A percentile compares a stretch with the other conserved stretches of the same genome.
Evolutionary conservation across 1,140 invertebrate genomes (phyloP).

Genomic region (Macrobrachium rosenbergii): DNA sequence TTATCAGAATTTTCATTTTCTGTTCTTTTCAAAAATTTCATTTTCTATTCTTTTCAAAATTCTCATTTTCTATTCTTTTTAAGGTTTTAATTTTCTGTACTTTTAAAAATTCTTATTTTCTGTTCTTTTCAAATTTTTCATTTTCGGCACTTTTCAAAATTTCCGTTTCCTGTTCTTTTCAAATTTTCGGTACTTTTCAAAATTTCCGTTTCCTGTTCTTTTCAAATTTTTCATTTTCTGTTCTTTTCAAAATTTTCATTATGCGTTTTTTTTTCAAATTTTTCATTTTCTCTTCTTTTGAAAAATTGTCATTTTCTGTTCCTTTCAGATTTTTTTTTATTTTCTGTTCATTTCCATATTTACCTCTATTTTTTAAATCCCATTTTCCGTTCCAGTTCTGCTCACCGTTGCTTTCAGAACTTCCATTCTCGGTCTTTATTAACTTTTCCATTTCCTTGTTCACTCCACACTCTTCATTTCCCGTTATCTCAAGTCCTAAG

Average conservation of each 20-base stretch:
- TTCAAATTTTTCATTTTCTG: not conserved
- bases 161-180: no score
- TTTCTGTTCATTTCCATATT: not conserved
- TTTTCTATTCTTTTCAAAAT: not conserved
- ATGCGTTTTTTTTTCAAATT: not conserved
- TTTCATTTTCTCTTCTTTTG: not conserved
- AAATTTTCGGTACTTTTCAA: not conserved
- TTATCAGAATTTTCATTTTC: not conserved
- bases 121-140: no score
- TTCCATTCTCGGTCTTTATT: not conserved
- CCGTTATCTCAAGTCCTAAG: not conserved
- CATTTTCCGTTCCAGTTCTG: not conserved
- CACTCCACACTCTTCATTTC: not conserved
- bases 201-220: no score
- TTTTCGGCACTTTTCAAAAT: no score
- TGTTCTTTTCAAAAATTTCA: not conserved
- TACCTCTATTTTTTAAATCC: no score
- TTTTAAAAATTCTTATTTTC: no score
- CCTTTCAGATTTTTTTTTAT: no score
- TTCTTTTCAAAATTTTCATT: not conserved
- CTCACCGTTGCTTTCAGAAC: not conserved
- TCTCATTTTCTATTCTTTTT: not conserved
- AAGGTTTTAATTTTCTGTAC: no score
- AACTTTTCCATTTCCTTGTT: not conserved
- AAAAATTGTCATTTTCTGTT: not conserved